phyloP scores from a whole-genome alignment of 2,113 vertebrate genomes.

The Perca schrenkii region DNA sequence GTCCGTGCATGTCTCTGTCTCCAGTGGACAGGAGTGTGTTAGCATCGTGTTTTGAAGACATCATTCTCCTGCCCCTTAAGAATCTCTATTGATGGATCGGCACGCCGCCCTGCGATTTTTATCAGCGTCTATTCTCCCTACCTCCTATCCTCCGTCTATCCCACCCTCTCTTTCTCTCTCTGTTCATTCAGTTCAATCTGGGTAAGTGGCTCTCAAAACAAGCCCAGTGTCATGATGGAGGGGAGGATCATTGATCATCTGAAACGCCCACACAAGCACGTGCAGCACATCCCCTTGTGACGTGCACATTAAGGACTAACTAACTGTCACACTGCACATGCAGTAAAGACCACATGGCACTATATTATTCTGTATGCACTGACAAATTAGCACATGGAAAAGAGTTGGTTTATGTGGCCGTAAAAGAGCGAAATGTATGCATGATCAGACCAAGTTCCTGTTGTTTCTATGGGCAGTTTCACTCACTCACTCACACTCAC shows the following conservation, averaged over 20 bases:
- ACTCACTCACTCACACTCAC: no score
- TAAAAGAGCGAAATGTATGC: neutral
- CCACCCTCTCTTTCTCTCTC: neutral
- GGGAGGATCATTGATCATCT: slow-evolving; percentile 46
- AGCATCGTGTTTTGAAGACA: slow-evolving; percentile 12
- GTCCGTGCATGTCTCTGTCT: neutral
- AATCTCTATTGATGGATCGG: slow-evolving; percentile 42
- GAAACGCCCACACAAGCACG: neutral
- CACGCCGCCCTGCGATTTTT: slow-evolving; percentile 2
- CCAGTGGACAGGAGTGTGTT: neutral
- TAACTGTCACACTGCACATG: neutral
- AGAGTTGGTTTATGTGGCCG: no score
- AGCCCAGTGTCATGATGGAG: slow-evolving; percentile 12
- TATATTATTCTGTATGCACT: neutral
- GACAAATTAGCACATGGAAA: slow-evolving; percentile 12
- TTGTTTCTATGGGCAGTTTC: neutral
- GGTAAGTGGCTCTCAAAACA: slow-evolving; percentile 59
- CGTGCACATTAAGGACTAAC: neutral
- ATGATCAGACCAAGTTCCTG: neutral
- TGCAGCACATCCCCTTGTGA: no score
- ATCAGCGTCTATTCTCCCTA: slow-evolving; percentile 12
- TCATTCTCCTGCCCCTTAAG: slow-evolving; percentile 12
- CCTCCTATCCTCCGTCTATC: neutral
- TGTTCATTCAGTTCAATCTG: slow-evolving; percentile 52
- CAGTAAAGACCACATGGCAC: neutral